phyloP scores from a whole-genome alignment of 2,888 invertebrate genomes.

The Cheilosia soror region DNA sequence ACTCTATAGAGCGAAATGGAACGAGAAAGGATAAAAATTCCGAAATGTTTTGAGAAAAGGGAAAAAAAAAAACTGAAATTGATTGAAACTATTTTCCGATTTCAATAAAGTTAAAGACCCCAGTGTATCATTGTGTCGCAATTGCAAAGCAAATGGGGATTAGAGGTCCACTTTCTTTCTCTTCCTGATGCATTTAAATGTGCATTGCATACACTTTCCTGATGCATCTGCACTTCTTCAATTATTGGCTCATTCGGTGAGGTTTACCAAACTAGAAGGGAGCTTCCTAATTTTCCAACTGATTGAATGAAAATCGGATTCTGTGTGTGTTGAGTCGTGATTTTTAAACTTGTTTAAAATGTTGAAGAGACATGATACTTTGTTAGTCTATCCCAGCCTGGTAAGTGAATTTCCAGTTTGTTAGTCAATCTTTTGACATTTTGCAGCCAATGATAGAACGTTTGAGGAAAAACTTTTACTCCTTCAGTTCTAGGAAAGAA shows the following conservation, averaged over 20 bases:
- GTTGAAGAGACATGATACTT: no score
- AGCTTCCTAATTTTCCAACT: conserved; percentile 17
- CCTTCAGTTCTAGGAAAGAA: no score
- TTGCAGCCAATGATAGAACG: not conserved
- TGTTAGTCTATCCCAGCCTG: not conserved
- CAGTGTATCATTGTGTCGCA: no score
- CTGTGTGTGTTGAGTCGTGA: not conserved
- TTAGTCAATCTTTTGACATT: conserved; percentile 1
- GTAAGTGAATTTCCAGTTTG: not conserved
- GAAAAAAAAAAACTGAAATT: conserved; percentile 4
- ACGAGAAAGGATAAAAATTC: not conserved
- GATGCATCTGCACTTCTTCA: conserved; percentile 8
- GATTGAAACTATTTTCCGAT: conserved; percentile 18
- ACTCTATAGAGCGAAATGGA: not conserved
- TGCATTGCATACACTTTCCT: not conserved
- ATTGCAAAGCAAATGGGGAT: no score
- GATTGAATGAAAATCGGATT: conserved; percentile 21
- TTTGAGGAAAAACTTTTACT: no score
- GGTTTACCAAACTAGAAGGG: conserved; percentile 4
- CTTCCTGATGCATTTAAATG: conserved; percentile 9
- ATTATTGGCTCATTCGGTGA: conserved; percentile 10
- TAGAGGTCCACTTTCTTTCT: no score
- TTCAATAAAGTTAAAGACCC: not conserved
- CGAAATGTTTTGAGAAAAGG: conserved; percentile 4
- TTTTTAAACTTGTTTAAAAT: conserved; percentile 7